Percentiles rank a stretch among this genome's conserved stretches.
Evolutionary conservation across 2,113 vertebrate genomes (phyloP).

Genomic region (Sinocyclocheilus rhinocerous): DNA sequence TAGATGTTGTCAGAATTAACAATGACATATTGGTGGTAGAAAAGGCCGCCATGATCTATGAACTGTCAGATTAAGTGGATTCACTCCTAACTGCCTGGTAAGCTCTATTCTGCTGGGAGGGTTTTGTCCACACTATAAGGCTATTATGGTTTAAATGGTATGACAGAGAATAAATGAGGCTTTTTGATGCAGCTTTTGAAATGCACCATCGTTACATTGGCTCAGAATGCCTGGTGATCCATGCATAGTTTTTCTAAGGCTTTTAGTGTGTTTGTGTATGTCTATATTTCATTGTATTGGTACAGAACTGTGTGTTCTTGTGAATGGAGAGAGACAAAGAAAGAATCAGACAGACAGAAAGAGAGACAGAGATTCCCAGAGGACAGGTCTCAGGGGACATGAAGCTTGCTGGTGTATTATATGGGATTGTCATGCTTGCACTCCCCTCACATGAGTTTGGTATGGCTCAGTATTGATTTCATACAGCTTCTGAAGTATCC

Average conservation of each 20-base stretch:
- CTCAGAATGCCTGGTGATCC: not conserved
- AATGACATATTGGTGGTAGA: slow-evolving; percentile 1
- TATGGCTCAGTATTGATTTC: slow-evolving; percentile 42
- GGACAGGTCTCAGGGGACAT: not conserved
- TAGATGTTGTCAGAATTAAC: not conserved
- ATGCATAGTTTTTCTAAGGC: not conserved
- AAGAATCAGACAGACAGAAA: slow-evolving; percentile 33
- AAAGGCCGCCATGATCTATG: slow-evolving; percentile 24
- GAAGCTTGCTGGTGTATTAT: slow-evolving; percentile 9
- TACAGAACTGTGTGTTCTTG: not conserved
- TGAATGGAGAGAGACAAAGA: slow-evolving; percentile 9
- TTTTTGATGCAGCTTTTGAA: not conserved
- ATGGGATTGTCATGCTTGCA: not conserved
- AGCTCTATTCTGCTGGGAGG: slow-evolving; percentile 26
- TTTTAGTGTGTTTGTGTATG: not conserved
- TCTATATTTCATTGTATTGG: slow-evolving; percentile 17
- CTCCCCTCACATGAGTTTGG: slow-evolving; percentile 30
- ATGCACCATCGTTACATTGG: not conserved
- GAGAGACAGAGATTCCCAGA: slow-evolving; percentile 13
- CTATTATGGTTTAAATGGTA: not conserved
- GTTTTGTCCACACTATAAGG: slow-evolving; percentile 12
- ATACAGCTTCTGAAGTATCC: slow-evolving; percentile 38
- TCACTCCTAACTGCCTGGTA: slow-evolving; percentile 21
- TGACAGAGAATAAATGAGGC: not conserved
- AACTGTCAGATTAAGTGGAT: slow-evolving; percentile 26